Base-by-base conservation (phyloP, 2,888 invertebrate genomes). In the Orthonevra nobilis region DNA sequence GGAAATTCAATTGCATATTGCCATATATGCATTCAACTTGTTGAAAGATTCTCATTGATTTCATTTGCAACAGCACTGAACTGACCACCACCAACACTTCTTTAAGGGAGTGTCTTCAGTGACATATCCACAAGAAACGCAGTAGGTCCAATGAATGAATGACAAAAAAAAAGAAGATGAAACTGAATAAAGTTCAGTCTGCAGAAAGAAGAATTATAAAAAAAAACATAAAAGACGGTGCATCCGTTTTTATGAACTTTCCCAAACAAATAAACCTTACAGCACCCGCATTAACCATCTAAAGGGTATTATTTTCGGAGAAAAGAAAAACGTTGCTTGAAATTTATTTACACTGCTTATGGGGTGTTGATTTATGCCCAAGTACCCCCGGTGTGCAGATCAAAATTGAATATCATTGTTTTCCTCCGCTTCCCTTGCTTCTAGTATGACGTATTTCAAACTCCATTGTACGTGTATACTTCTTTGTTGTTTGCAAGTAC, bases 351-450 rank as follows among this genome's bases (percentile, higher is more conserved):
- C n/a, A 26, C 26, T n/a, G 34, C 60, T 46, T 44, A 36, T 10
- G n/a, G 46, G 60, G 42, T 36, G 46, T 61, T 61, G 60, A 61
- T 61, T 61, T 61, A 61, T 61, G 46, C 23, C 3, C 32, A 34
- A 15, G 60, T 26, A 23, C 36, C 60, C n/a, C 36, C 36, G 46
- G 36, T 46, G 60, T 46, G 60, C 19, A 17, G 60, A 61, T 46
- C 60, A 61, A 61, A 61, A 61, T 46, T 61, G 60, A 61, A 61
- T 61, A 46, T 36, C 46, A 61, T 46, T 58, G 19, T 44, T 58
- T 58, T 58, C 19, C 38, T 38, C 19, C n/a, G 30, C 30, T 30
- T 30, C 30, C n/a, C 30, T 5, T 23, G 3, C 23, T 30, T 30
- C 7, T n/a, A n/a, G n/a, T n/a, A n/a, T n/a, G n/a, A n/a, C n/a